phyloP scores from a whole-genome alignment of 2,888 invertebrate genomes.

The Itoplectis maculator region DNA sequence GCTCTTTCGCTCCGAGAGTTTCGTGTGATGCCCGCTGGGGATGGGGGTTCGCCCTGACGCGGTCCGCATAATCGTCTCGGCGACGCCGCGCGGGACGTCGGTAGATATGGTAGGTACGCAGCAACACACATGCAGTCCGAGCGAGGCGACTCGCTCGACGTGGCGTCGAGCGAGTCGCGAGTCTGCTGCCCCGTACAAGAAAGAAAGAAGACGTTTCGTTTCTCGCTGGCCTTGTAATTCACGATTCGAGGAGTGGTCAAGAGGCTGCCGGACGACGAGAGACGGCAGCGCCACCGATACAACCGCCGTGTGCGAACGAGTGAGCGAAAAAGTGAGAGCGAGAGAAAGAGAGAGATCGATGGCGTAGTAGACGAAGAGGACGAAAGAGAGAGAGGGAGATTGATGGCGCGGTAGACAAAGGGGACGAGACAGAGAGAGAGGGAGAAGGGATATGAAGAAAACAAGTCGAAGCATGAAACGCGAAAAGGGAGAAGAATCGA shows the following conservation, averaged over 20 bases:
- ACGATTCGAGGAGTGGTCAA: constrained; percentile 51
- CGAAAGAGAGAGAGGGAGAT: neutral
- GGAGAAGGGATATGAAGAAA: neutral
- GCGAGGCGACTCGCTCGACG: constrained; percentile 6
- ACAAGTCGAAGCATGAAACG: neutral
- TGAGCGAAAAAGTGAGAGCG: too few relatives aligned
- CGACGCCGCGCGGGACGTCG: constrained; percentile 27
- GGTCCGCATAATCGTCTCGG: constrained; percentile 42
- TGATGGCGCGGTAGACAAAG: too few relatives aligned
- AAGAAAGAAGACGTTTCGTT: constrained; percentile 53
- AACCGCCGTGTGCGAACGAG: too few relatives aligned
- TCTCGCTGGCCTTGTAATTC: constrained; percentile 58
- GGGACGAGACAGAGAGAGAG: too few relatives aligned
- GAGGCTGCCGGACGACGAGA: constrained; percentile 47
- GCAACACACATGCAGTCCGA: too few relatives aligned
- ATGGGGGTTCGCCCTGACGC: constrained; percentile 13
- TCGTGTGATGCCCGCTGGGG: constrained; percentile 29
- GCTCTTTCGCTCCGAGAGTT: too few relatives aligned
- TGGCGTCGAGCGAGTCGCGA: too few relatives aligned
- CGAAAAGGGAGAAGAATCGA: constrained; percentile 18
- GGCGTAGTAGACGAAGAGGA: neutral
- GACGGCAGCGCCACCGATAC: constrained; percentile 5
- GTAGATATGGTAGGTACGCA: neutral
- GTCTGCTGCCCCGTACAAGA: constrained; percentile 13
- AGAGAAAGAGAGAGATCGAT: too few relatives aligned